These are phyloP conservation scores for Pemphigus obesinymphae DNA, from an alignment of 1,140 invertebrate genomes.

Conservation along the genomic window DNA sequence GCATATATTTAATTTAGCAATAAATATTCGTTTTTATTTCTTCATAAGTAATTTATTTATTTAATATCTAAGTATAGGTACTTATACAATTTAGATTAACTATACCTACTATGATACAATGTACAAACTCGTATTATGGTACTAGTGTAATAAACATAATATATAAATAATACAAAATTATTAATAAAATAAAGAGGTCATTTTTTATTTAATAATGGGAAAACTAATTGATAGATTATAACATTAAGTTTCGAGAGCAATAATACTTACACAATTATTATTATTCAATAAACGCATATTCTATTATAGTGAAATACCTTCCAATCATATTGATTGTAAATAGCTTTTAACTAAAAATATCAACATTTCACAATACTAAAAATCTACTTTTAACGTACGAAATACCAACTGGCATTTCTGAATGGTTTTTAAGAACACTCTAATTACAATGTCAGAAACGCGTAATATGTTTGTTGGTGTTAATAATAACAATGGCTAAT, in stretches of 20 bases:
- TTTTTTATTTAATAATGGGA: no score
- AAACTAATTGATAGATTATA: no score
- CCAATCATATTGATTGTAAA: background rate
- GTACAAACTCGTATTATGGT: no score
- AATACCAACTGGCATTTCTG: background rate
- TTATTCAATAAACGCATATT: background rate
- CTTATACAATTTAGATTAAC: no score
- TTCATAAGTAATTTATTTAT: background rate
- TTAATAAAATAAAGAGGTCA: background rate
- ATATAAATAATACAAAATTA: no score
- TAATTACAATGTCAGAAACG: background rate
- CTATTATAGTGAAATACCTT: background rate
- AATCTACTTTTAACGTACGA: background rate
- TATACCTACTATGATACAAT: no score
- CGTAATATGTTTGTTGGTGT: background rate
- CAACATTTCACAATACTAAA: background rate
- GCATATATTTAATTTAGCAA: background rate
- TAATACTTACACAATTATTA: no score
- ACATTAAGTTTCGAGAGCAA: no score
- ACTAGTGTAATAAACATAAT: no score
- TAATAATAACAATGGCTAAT: no score
- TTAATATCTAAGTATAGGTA: no score
- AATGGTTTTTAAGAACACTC: background rate
- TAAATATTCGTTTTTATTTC: background rate
- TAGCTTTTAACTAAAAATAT: background rate